Conservation (phyloP, 2,888 invertebrate species). For the Bugulina stolonifera region DNA sequence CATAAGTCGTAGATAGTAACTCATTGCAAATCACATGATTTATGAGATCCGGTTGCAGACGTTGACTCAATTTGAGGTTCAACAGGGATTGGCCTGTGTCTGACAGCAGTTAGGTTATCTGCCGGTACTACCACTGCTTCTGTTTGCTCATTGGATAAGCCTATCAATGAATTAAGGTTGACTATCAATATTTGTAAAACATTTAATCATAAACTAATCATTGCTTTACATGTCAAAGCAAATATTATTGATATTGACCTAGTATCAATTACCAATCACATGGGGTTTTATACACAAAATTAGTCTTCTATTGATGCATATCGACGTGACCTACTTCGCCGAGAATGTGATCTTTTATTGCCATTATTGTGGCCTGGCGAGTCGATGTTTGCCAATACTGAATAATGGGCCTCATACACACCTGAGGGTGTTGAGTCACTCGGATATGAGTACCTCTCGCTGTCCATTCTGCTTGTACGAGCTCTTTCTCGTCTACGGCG, state of each 20-base stretch:
- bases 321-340: neutral
- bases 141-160: neutral
- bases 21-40: conserved; percentile 15
- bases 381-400: neutral
- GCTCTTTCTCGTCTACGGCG: conserved; percentile 16
- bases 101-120: neutral
- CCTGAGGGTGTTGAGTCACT: conserved; percentile 24
- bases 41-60: neutral
- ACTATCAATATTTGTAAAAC: neutral
- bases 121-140: neutral
- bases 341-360: neutral
- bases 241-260: neutral
- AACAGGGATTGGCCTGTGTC: neutral
- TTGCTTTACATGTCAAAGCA: neutral
- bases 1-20: neutral
- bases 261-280: neutral
- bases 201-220: neutral
- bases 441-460: conserved; percentile 17
- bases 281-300: neutral
- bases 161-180: neutral
- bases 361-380: neutral
- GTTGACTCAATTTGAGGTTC: neutral
- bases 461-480: conserved; percentile 7
- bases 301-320: neutral
- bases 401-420: conserved; percentile 5